Evolutionary conservation across 2,888 invertebrate species (phyloP).

Genomic region (Drosophila heteroneura): DNA sequence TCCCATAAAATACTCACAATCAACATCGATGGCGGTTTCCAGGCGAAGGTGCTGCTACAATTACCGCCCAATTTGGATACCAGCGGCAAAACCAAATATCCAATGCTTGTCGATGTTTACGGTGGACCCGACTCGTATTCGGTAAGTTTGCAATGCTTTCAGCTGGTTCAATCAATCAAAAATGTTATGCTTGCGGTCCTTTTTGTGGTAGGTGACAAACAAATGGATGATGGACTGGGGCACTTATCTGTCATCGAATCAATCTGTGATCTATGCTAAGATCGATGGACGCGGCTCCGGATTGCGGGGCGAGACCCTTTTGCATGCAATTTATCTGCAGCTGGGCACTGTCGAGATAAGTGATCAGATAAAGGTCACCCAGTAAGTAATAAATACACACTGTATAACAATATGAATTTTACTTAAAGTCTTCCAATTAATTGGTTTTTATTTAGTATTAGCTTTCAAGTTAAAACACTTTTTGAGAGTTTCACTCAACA

Average conservation of each 20-base stretch:
- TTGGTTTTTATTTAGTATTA: background rate
- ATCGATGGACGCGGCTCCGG: conserved; percentile 97
- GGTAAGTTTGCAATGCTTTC: conserved; percentile 86
- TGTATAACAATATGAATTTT: background rate
- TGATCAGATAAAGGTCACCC: conserved; percentile 95
- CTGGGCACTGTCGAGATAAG: conserved; percentile 96
- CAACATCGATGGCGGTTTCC: conserved; percentile 88
- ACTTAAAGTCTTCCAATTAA: background rate
- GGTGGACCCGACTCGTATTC: conserved; percentile 96
- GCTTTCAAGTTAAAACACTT: background rate
- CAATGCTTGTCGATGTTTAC: conserved; percentile 94
- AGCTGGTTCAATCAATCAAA: background rate
- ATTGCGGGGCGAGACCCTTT: conserved; percentile 92
- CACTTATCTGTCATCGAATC: conserved; percentile 93
- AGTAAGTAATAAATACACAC: conserved; percentile 60
- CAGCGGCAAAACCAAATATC: conserved; percentile 89
- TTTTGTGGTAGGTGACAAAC: conserved; percentile 85
- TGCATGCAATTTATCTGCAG: conserved; percentile 92
- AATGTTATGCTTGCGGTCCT: background rate
- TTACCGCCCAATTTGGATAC: conserved; percentile 90
- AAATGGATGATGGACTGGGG: conserved; percentile 95
- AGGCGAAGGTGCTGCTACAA: conserved; percentile 91
- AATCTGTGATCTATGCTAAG: conserved; percentile 93
- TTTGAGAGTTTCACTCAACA: background rate
- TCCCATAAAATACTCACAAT: conserved; percentile 88